Evolutionary conservation across 2,888 invertebrate genomes (phyloP), one percentile per base, ranked within the genome.

Genomic region (Amiota communis): DNA sequence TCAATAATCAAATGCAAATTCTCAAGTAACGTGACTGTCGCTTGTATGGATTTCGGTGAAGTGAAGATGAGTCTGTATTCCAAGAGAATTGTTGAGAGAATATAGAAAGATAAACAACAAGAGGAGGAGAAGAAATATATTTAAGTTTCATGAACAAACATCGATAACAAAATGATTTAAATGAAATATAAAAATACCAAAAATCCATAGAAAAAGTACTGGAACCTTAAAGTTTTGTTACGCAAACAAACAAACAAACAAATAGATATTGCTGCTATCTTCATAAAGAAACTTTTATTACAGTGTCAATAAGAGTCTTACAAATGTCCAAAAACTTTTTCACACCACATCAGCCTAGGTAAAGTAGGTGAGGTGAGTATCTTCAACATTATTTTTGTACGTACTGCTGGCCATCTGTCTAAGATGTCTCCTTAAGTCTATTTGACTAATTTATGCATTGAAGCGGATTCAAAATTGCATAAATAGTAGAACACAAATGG

Each of bases 1-100:
- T 94, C 94, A 88, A 98, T 91, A 77, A 98, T 94, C 77, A 96
- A 91, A 89, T 98, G 97, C 82, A 98, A 91, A 89, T 97, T 96
- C 90, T 98, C 97, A 85, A 98, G 90, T 74, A 98, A 92, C 68
- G 95, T 95, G 8, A 97, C 96, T 0, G 96, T 95, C 12, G 97
- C 96, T 89, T 96, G 95, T 75, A 95, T 93, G 74, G 94, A 94
- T 90, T 95, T 96, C 36, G 95, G 95, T 69, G 93, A 92, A 78
- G 93, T 92, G 90, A 96, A 94, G 73, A 97, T 92, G 78, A 91
- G 91, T 88, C 95, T 95, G 1, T 6, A 36, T 36, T 36, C 11
- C 12, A 71, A 63, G 10, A 63, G n/a, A 13, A 46, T 2, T 53
- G n/a, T n/a, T n/a, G n/a, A n/a, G 56, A n/a, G 56, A 6, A 9